Conservation (phyloP, 2,797 vertebrate genomes). For the Notamacropus eugenii region DNA sequence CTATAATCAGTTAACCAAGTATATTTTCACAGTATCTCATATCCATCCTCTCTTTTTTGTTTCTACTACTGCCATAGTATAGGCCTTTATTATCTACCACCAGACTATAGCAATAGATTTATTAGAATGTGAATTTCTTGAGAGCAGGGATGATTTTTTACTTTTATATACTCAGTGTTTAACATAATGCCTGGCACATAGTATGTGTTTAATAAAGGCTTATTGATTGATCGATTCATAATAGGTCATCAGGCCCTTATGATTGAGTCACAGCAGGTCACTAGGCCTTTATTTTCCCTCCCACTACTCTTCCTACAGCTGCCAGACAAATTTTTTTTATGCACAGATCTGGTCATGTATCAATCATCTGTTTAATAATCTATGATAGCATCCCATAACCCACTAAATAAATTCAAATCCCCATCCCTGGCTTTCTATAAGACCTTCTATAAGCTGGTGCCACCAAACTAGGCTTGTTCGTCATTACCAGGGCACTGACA, state of each 20-base stretch:
- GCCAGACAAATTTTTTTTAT: neutral
- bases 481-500: too few species aligned
- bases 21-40: neutral
- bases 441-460: neutral
- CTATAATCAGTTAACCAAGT: neutral
- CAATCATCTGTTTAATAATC: neutral
- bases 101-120: neutral
- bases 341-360: neutral
- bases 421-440: neutral
- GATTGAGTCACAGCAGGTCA: neutral
- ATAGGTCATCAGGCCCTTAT: neutral
- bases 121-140: neutral
- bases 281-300: neutral
- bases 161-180: neutral
- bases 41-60: neutral
- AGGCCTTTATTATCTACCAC: neutral
- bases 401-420: neutral
- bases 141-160: neutral
- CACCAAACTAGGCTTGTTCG: neutral
- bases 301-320: neutral
- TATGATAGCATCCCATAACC: neutral
- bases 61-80: neutral
- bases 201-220: neutral
- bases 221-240: neutral
- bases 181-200: neutral